A percentile compares a stretch with the other conserved stretches of the same genome.
Evolutionary conservation across 1,140 invertebrate species (phyloP).

Genomic region (Zaprionus inermis): DNA sequence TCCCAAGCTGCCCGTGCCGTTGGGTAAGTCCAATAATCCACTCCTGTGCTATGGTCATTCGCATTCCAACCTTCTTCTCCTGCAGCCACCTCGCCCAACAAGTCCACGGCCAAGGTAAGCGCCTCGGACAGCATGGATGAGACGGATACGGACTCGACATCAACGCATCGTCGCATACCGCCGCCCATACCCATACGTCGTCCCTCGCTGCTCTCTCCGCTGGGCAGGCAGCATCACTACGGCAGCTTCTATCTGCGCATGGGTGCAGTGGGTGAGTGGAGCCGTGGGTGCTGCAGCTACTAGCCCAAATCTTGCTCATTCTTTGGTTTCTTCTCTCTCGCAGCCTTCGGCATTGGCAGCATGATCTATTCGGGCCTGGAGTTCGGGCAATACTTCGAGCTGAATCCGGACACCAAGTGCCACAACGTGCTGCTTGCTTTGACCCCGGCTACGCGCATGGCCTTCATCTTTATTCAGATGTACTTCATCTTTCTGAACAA

Average conservation of each 20-base stretch:
- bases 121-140: constrained; percentile 85
- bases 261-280: constrained; percentile 92
- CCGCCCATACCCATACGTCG: constrained; percentile 78
- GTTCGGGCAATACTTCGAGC: constrained; percentile 96
- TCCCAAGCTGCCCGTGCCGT: constrained; percentile 82
- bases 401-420: constrained; percentile 93
- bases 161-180: constrained; percentile 84
- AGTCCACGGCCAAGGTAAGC: constrained; percentile 62
- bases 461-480: constrained; percentile 97
- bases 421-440: constrained; percentile 94
- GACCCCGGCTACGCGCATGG: constrained; percentile 94
- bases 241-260: constrained; percentile 97
- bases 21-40: constrained; percentile 48
- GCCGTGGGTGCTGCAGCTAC: no score
- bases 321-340: constrained; percentile 24
- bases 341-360: constrained; percentile 96
- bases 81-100: constrained; percentile 67
- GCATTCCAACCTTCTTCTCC: no score
- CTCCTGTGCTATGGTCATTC: no score
- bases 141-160: constrained; percentile 85
- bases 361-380: constrained; percentile 98
- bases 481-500: constrained; percentile 98
- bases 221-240: constrained; percentile 89
- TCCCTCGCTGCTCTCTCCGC: constrained; percentile 84
- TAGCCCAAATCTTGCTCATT: no score